Percentiles rank a stretch among this genome's conserved stretches.
These are phyloP conservation scores for Enteromius thamalakanensis DNA, from an alignment of 2,797 vertebrate species.

Conservation along the genomic window DNA sequence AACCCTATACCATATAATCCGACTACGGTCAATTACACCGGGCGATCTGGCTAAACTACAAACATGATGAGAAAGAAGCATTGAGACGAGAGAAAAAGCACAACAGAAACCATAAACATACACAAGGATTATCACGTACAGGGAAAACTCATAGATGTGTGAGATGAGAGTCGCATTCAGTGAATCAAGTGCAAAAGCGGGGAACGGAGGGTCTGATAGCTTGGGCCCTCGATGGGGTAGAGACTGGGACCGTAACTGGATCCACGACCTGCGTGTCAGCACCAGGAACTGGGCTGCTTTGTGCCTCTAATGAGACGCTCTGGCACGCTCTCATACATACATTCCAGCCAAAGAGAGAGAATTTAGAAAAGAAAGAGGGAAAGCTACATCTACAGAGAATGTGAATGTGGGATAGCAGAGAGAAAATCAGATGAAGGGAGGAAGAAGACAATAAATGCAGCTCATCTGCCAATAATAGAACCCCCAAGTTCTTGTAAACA, in stretches of 20 bases:
- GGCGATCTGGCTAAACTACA: background rate
- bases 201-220: constrained; percentile 11
- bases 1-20: constrained; percentile 51
- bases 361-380: constrained; percentile 25
- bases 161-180: background rate
- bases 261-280: constrained; percentile 72
- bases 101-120: constrained; percentile 6
- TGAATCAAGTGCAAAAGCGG: background rate
- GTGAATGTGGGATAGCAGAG: constrained; percentile 3
- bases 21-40: constrained; percentile 34
- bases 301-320: constrained; percentile 75
- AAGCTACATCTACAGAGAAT: constrained; percentile 1
- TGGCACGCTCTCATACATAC: constrained; percentile 54
- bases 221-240: constrained; percentile 42
- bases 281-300: constrained; percentile 75
- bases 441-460: constrained; percentile 5
- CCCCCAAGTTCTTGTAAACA: constrained; percentile 48
- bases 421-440: constrained; percentile 17
- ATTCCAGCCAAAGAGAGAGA: constrained; percentile 55
- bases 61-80: background rate
- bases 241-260: constrained; percentile 67
- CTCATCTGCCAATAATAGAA: constrained; percentile 51
- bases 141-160: background rate
- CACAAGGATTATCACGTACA: background rate
- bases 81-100: background rate